Conservation (phyloP, 2,113 vertebrate species). For the Alaudala cheleensis region DNA sequence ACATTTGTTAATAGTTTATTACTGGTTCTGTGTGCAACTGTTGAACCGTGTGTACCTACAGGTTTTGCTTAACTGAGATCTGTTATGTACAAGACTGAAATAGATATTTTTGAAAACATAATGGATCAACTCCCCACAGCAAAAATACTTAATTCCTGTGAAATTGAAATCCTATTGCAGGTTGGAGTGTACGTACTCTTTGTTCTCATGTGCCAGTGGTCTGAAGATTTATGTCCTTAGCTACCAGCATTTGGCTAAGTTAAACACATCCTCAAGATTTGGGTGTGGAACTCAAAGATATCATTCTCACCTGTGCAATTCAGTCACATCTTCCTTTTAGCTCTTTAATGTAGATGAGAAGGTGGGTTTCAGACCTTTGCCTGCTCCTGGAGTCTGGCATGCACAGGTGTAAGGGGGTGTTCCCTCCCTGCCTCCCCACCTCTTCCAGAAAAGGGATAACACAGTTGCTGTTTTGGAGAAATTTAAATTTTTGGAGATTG, state of each 20-base stretch:
- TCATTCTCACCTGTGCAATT: neutral
- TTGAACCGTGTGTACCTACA: neutral
- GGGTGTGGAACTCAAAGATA: neutral
- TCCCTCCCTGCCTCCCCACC: neutral
- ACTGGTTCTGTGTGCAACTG: rapidly evolving
- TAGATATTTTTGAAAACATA: neutral
- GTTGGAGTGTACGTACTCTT: neutral
- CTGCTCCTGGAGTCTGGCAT: neutral
- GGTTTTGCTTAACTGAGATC: neutral
- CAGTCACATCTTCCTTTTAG: neutral
- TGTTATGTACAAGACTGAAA: neutral
- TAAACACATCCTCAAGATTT: neutral
- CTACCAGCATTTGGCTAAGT: neutral
- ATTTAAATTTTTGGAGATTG: neutral
- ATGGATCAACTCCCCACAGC: neutral
- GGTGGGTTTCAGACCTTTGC: neutral
- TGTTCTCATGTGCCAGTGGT: neutral
- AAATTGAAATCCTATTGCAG: rapidly evolving
- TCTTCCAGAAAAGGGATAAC: neutral
- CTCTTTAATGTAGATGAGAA: neutral
- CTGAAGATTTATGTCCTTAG: neutral
- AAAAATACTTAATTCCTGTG: neutral
- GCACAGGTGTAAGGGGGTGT: neutral
- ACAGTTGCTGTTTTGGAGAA: neutral
- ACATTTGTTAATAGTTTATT: neutral